phyloP scores from a whole-genome alignment of 2,888 invertebrate species.

The Eupithecia inturbata region DNA sequence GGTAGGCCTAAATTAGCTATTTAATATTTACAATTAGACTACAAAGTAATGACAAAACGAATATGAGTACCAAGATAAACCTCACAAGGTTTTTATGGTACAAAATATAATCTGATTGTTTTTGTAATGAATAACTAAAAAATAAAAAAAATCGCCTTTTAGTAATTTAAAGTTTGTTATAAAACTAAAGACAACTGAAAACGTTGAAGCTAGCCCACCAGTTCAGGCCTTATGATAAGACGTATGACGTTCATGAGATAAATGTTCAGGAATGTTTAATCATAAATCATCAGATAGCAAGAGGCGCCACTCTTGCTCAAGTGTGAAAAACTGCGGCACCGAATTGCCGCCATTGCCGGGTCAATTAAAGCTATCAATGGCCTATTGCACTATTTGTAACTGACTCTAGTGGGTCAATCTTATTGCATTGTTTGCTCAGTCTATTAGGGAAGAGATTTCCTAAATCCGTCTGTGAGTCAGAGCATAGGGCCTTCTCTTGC shows the following conservation, averaged over 20 bases:
- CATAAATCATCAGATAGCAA: slow-evolving; percentile 26
- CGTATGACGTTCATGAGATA: slow-evolving; percentile 14
- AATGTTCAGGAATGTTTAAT: slow-evolving; percentile 25
- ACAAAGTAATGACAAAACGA: too few relatives aligned
- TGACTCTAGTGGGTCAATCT: slow-evolving; percentile 17
- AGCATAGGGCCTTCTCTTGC: slow-evolving; percentile 5
- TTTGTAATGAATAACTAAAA: too few relatives aligned
- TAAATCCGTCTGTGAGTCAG: slow-evolving; percentile 20
- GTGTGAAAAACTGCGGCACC: slow-evolving; percentile 33
- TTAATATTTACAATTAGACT: too few relatives aligned
- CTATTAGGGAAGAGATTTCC: slow-evolving; percentile 17
- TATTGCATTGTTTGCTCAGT: slow-evolving; percentile 18
- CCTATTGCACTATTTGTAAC: slow-evolving; percentile 26
- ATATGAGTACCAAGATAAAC: too few relatives aligned
- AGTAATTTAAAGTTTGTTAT: too few relatives aligned
- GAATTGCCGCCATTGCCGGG: slow-evolving; percentile 18
- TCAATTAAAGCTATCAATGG: slow-evolving; percentile 33
- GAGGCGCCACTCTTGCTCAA: slow-evolving; percentile 31
- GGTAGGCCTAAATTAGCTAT: too few relatives aligned
- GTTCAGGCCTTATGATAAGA: slow-evolving; percentile 6
- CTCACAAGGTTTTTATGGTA: too few relatives aligned
- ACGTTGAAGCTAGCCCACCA: neutral
- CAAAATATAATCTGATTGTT: too few relatives aligned
- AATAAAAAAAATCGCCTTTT: too few relatives aligned
- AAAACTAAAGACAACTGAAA: too few relatives aligned